A percentile compares a stretch with the other conserved stretches of the same genome.
Evolutionary conservation across 2,113 vertebrate genomes (phyloP).

Genomic region (Emydura subglobosa): DNA sequence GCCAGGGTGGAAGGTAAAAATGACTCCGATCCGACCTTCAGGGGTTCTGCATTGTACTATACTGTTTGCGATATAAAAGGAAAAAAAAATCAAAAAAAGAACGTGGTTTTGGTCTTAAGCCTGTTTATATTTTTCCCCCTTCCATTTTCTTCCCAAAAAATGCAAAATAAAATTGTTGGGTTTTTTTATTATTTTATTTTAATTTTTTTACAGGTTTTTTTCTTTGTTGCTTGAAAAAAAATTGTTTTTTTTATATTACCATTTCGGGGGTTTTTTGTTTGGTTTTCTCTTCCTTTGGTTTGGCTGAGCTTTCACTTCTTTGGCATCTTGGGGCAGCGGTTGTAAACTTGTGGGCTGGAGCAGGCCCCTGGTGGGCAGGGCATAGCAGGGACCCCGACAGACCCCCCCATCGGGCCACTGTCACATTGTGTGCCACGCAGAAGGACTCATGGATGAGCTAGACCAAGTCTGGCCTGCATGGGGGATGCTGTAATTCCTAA

Average conservation of each 20-base stretch:
- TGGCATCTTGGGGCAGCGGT: accelerated
- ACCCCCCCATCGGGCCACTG: too few relatives aligned
- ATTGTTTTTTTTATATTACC: background rate
- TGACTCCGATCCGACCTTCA: constrained; percentile 1
- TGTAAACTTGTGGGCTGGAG: too few relatives aligned
- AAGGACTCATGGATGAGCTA: too few relatives aligned
- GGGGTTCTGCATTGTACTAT: constrained; percentile 27
- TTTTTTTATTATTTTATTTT: background rate
- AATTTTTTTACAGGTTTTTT: background rate
- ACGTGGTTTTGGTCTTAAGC: constrained; percentile 7
- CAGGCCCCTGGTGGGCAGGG: too few relatives aligned
- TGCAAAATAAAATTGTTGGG: constrained; percentile 9
- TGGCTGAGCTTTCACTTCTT: background rate
- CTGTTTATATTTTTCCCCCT: background rate
- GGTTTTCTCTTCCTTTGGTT: background rate
- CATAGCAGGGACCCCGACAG: too few relatives aligned
- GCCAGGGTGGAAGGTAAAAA: background rate
- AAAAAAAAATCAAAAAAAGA: background rate
- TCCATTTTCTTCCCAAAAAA: background rate
- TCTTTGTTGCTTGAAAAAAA: background rate
- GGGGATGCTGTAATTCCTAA: too few relatives aligned
- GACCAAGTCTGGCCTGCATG: background rate
- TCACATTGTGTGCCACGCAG: too few relatives aligned
- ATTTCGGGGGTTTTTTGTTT: background rate
- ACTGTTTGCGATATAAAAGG: constrained; percentile 35